Conservation (phyloP, 2,113 vertebrate species). For the Ciconia boyciana region DNA sequence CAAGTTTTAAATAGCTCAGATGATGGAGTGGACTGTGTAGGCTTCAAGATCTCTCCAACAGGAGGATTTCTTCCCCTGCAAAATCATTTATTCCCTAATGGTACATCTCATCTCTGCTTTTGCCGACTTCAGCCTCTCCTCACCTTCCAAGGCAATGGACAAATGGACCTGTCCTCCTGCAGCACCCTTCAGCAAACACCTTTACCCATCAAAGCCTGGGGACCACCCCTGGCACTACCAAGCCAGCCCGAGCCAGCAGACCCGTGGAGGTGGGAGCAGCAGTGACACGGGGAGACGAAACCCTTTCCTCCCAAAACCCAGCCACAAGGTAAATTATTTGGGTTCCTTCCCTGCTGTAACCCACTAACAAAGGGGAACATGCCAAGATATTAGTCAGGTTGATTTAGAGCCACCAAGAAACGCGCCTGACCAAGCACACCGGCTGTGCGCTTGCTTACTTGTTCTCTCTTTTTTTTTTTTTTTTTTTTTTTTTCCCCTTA, state of each 20-base stretch:
- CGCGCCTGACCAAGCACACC: fast-evolving
- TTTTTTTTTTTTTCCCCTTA: background rate
- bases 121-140: background rate
- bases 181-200: background rate
- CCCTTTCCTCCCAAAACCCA: background rate
- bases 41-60: background rate
- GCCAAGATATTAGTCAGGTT: background rate
- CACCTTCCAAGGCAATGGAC: background rate
- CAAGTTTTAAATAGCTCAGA: background rate
- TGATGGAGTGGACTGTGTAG: background rate
- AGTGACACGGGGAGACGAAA: fast-evolving
- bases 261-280: background rate
- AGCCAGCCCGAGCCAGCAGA: background rate
- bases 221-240: background rate
- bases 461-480: background rate
- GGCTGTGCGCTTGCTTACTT: fast-evolving
- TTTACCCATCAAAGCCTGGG: background rate
- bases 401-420: background rate
- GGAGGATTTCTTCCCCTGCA: background rate
- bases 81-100: background rate
- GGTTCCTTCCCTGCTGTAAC: background rate
- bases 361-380: fast-evolving
- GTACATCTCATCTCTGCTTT: background rate
- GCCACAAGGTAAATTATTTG: background rate
- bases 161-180: fast-evolving